phyloP scores from a whole-genome alignment of 2,888 invertebrate species.

The Tetropium fuscum region DNA sequence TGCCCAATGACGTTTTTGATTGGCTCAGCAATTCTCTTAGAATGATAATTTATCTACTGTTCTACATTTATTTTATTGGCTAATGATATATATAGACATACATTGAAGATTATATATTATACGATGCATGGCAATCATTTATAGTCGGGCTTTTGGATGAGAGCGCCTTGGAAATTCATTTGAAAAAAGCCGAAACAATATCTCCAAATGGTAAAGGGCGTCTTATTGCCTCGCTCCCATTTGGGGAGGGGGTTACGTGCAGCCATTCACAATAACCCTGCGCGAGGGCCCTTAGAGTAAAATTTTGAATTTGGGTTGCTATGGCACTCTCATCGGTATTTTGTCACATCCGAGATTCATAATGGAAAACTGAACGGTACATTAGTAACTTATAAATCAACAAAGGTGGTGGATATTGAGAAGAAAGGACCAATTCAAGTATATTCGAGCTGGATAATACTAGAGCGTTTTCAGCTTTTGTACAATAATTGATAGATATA shows the following conservation, averaged over 20 bases:
- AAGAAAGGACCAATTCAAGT: constrained; percentile 32
- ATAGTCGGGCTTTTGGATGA: constrained; percentile 56
- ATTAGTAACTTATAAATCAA: constrained; percentile 15
- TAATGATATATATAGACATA: constrained; percentile 46
- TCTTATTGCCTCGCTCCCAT: constrained; percentile 66
- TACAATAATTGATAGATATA: constrained; percentile 40
- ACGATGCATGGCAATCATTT: constrained; percentile 60
- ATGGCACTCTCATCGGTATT: constrained; percentile 52
- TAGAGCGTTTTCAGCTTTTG: constrained; percentile 43
- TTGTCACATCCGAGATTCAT: constrained; percentile 38
- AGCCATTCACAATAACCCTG: constrained; percentile 74
- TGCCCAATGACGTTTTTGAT: constrained; percentile 64
- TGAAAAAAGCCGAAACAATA: constrained; percentile 37
- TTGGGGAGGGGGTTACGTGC: constrained; percentile 69
- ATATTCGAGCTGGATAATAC: no score
- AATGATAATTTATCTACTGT: constrained; percentile 50
- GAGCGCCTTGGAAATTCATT: constrained; percentile 46
- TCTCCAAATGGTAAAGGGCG: constrained; percentile 46
- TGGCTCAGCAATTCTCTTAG: constrained; percentile 69
- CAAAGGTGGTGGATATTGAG: constrained; percentile 15
- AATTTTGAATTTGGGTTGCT: constrained; percentile 52
- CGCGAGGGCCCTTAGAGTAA: constrained; percentile 63
- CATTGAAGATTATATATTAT: constrained; percentile 49
- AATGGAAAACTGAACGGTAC: constrained; percentile 6
- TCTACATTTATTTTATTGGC: constrained; percentile 46